phyloP scores from a whole-genome alignment of 1,140 invertebrate species.

The Drosophila erecta region DNA sequence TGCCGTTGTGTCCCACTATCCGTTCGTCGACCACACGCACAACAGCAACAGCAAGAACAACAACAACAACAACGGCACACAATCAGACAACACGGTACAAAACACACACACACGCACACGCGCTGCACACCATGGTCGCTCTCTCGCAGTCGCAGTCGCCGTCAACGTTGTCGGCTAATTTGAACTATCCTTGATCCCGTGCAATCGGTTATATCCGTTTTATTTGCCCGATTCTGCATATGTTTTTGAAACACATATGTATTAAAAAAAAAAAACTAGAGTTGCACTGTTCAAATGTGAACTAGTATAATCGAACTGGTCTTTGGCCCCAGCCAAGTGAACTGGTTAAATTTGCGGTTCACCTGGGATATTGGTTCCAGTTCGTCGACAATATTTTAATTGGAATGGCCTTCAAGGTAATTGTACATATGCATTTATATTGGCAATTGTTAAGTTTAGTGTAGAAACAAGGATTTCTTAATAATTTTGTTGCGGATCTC shows the following conservation, averaged over 20 bases:
- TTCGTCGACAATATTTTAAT: background rate
- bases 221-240: slow-evolving; percentile 40
- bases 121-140: slow-evolving; percentile 29
- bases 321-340: slow-evolving; percentile 21
- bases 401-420: background rate
- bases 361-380: background rate
- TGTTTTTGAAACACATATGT: slow-evolving; percentile 66
- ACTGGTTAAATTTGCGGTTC: slow-evolving; percentile 3
- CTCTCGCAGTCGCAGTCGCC: slow-evolving; percentile 10
- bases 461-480: too few relatives aligned
- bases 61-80: slow-evolving; percentile 23
- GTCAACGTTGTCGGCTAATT: slow-evolving; percentile 11
- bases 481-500: background rate
- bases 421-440: background rate
- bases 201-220: slow-evolving; percentile 13
- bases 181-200: slow-evolving; percentile 1
- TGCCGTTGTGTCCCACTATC: background rate
- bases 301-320: slow-evolving; percentile 35
- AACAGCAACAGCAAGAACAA: slow-evolving; percentile 1
- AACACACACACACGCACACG: slow-evolving; percentile 34
- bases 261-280: slow-evolving; percentile 54
- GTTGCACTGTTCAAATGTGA: slow-evolving; percentile 38
- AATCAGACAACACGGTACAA: slow-evolving; percentile 50
- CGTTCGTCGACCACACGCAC: slow-evolving; percentile 6
- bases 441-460: background rate